Evolutionary conservation across 2,888 invertebrate genomes (phyloP), one percentile per base, ranked within the genome.

Genomic region (Ormyrus pomaceus): DNA sequence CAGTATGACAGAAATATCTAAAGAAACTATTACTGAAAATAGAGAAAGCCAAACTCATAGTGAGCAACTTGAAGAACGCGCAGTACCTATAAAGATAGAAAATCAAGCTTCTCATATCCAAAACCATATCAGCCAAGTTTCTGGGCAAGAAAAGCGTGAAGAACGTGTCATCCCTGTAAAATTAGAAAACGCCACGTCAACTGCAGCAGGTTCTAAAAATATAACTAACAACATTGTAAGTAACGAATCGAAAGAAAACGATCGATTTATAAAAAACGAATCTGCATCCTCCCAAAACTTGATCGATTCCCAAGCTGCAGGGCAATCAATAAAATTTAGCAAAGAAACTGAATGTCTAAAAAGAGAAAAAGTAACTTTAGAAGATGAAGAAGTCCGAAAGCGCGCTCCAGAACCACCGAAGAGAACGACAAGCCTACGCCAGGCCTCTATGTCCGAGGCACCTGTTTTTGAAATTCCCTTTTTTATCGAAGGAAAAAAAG

Each of bases 351-450:
- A 13, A 13, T 50, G 8, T 13, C 10, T 50, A 59, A 8, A 11
- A 34, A 7, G 46, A 51, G 59, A 71, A 51, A 34, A 53, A 9
- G 2, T 11, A 58, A 46, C 0, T 13, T 5, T n/a, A 7, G 58
- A 9, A 0, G 46, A 19, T 6, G 34, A 50, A 5, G 0, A 61
- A 61, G 9, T 6, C 10, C 34, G 61, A 53, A 4, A 5, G 19
- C 11, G 53, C 4, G 64, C 48, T 7, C 80, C 71, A 3, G 34
- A 53, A 11, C 71, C 72, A 4, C 76, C 76, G 0, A 64, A 65
- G 55, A 55, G 75, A n/a, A 66, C 75, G 4, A 53, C 69, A 19
- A 75, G 74, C n/a, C 19, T 66, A 5, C 53, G 55, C 4, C 68
- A 50, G 8, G 7, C 19, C 10, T 8, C 48, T 9, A 50, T 34